These are phyloP conservation scores for Caenorhabditis japonica DNA, from an alignment of 2,888 invertebrate genomes.

Conservation along the genomic window DNA sequence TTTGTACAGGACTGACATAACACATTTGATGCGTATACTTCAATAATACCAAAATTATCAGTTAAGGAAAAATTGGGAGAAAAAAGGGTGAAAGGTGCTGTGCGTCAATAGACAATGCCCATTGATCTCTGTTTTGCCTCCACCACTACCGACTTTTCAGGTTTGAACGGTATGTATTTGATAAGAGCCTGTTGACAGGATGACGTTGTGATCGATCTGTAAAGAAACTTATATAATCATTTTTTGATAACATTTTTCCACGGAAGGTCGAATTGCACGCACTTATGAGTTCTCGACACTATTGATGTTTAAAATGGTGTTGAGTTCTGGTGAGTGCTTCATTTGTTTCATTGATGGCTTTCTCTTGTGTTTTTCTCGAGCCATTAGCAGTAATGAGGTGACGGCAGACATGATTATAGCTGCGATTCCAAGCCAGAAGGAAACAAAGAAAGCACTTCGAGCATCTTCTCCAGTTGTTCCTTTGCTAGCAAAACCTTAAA, in stretches of 20 bases:
- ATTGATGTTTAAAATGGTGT: constrained; percentile 53
- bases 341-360: constrained; percentile 61
- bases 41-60: constrained; percentile 21
- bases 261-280: constrained; percentile 28
- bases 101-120: constrained; percentile 21
- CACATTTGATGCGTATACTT: constrained; percentile 31
- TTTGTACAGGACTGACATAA: too few relatives aligned
- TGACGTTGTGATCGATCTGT: too few relatives aligned
- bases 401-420: constrained; percentile 47
- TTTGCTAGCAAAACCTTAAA: constrained; percentile 33
- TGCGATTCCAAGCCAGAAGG: constrained; percentile 44
- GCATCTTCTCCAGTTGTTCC: constrained; percentile 29
- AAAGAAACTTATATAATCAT: too few relatives aligned
- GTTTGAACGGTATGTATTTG: too few relatives aligned
- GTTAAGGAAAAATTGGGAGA: constrained; percentile 2
- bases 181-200: too few relatives aligned
- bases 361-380: constrained; percentile 49
- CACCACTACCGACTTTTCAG: too few relatives aligned
- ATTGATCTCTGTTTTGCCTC: background rate
- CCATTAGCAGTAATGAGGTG: constrained; percentile 43
- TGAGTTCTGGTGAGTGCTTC: constrained; percentile 57
- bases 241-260: too few relatives aligned
- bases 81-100: background rate
- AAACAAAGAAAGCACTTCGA: constrained; percentile 35
- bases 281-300: constrained; percentile 53